Percentiles rank a stretch among this genome's conserved stretches.
Evolutionary conservation across 1,140 invertebrate genomes (phyloP).

Genomic region (Hormaphis cornu): DNA sequence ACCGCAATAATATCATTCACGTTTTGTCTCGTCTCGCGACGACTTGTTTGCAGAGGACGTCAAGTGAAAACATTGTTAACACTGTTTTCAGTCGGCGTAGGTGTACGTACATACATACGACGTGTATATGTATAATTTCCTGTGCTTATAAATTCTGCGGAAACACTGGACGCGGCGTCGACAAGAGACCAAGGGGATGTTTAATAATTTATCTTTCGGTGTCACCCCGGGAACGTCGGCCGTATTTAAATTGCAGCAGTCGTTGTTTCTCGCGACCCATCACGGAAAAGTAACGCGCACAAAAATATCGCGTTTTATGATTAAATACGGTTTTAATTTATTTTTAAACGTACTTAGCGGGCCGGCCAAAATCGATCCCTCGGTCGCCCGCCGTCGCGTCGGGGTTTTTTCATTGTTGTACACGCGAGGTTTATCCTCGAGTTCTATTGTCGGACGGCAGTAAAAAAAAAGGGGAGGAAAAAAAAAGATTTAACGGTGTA

Average conservation of each 20-base stretch:
- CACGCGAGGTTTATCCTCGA: neutral
- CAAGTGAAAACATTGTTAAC: slow-evolving; percentile 6
- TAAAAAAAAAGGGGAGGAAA: slow-evolving; percentile 2
- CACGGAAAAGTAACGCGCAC: too few relatives aligned
- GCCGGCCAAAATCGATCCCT: neutral
- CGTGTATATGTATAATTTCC: neutral
- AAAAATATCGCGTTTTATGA: slow-evolving; percentile 4
- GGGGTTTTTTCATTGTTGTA: slow-evolving; percentile 11
- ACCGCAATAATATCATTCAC: neutral
- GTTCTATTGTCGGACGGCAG: slow-evolving; percentile 6
- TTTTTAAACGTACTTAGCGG: slow-evolving; percentile 17
- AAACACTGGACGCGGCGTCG: neutral
- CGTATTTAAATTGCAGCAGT: slow-evolving; percentile 7
- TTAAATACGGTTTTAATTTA: slow-evolving; percentile 14
- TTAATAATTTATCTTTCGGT: slow-evolving; percentile 11
- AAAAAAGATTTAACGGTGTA: slow-evolving; percentile 22
- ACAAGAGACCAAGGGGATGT: neutral
- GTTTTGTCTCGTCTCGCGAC: neutral
- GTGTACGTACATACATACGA: neutral
- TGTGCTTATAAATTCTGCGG: neutral
- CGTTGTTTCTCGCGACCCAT: neutral
- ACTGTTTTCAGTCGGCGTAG: neutral
- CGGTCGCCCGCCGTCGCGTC: neutral
- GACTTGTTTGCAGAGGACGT: neutral
- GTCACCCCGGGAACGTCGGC: neutral